Evolutionary conservation across 2,797 vertebrate species (phyloP).

Genomic region (Pantherophis alleghaniensis): DNA sequence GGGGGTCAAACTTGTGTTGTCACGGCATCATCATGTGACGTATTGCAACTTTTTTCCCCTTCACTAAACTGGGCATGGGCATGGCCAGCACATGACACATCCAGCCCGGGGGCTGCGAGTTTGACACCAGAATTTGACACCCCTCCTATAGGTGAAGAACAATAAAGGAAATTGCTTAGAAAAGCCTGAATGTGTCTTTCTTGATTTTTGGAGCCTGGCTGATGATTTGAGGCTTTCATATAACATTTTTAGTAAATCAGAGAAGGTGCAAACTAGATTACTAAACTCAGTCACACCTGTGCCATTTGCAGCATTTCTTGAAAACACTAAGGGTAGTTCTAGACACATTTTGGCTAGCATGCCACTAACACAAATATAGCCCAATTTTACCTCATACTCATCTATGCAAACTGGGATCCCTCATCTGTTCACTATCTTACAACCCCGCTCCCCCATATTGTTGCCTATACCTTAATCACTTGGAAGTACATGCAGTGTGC

Average conservation of each 20-base stretch:
- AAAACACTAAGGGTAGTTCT: neutral
- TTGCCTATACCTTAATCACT: neutral
- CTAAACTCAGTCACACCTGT: neutral
- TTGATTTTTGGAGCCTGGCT: too few species aligned
- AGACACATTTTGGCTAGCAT: neutral
- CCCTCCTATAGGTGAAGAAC: neutral
- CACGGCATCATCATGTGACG: too few species aligned
- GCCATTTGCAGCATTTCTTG: neutral
- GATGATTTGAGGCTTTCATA: neutral
- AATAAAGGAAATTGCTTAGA: neutral
- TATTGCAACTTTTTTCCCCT: too few species aligned
- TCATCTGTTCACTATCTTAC: neutral
- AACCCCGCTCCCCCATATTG: neutral
- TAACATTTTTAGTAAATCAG: neutral
- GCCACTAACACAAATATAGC: neutral
- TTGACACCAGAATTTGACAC: too few species aligned
- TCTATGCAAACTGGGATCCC: neutral
- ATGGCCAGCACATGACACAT: too few species aligned
- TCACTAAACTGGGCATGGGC: too few species aligned
- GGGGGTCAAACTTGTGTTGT: too few species aligned
- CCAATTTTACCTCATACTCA: neutral
- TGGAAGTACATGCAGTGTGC: neutral
- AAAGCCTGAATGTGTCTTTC: too few species aligned
- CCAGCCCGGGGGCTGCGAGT: rapidly evolving
- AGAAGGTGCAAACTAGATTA: neutral